phyloP scores from a whole-genome alignment of 1,140 invertebrate species.

The Orussus abietinus region DNA sequence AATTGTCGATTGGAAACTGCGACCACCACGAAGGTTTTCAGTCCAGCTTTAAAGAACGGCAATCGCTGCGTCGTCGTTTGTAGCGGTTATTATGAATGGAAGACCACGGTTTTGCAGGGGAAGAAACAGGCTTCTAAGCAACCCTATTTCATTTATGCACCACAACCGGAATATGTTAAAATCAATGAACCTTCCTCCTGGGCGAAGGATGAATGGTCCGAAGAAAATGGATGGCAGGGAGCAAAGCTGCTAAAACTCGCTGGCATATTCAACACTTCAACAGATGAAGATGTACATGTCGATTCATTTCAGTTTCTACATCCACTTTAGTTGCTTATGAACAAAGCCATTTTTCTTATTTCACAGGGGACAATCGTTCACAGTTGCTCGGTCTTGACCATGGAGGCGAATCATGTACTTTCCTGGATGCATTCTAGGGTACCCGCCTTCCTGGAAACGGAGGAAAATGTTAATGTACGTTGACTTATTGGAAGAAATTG shows the following conservation, averaged over 20 bases:
- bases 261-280: slow-evolving; percentile 72
- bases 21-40: slow-evolving; percentile 65
- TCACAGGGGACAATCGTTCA: slow-evolving; percentile 59
- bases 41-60: slow-evolving; percentile 61
- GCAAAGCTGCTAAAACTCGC: slow-evolving; percentile 69
- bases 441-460: slow-evolving; percentile 70
- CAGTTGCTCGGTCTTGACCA: slow-evolving; percentile 76
- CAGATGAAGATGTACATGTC: slow-evolving; percentile 45
- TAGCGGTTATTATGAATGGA: slow-evolving; percentile 88
- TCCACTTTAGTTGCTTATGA: slow-evolving; percentile 8
- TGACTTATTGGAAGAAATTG: slow-evolving; percentile 9
- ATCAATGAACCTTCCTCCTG: slow-evolving; percentile 58
- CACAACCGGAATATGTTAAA: slow-evolving; percentile 55
- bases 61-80: slow-evolving; percentile 73
- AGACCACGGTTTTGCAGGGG: slow-evolving; percentile 66
- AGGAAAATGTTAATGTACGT: slow-evolving; percentile 63
- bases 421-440: slow-evolving; percentile 75
- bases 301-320: slow-evolving; percentile 2
- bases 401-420: slow-evolving; percentile 66
- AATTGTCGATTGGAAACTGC: slow-evolving; percentile 76
- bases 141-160: slow-evolving; percentile 73
- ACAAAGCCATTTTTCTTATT: slow-evolving; percentile 6
- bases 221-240: slow-evolving; percentile 59
- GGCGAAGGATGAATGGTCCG: slow-evolving; percentile 52
- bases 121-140: slow-evolving; percentile 59